Percentiles rank a stretch among this genome's conserved stretches.
Evolutionary conservation across 2,113 vertebrate genomes (phyloP).

Genomic region (Microtus oregoni): DNA sequence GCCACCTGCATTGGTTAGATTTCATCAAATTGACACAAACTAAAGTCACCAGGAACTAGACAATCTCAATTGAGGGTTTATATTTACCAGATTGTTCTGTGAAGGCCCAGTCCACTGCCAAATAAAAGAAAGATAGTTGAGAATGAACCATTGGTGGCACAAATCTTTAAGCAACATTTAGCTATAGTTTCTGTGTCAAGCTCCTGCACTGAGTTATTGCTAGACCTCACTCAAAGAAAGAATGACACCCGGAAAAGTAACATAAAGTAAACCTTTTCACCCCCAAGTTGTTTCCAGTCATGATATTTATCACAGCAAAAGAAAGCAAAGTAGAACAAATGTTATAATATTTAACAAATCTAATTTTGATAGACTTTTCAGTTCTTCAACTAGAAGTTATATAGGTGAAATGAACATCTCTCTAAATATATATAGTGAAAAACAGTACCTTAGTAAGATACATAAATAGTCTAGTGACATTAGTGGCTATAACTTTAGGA

Average conservation of each 20-base stretch:
- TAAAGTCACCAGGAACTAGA: not conserved
- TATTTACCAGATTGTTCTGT: not conserved
- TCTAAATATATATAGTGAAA: not conserved
- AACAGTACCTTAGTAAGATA: not conserved
- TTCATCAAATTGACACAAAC: not conserved
- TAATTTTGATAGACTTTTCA: constrained; percentile 7
- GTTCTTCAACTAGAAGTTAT: not conserved
- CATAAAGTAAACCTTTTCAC: not conserved
- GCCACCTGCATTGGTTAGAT: not conserved
- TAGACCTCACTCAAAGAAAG: not conserved
- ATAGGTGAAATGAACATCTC: not conserved
- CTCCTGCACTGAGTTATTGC: too few species aligned
- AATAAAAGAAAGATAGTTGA: not conserved
- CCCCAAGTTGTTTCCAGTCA: too few species aligned
- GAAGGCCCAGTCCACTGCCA: not conserved
- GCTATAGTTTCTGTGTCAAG: not conserved
- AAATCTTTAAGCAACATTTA: not conserved
- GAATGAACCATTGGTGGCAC: not conserved
- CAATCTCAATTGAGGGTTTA: not conserved
- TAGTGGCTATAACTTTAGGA: not conserved
- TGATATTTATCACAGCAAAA: not conserved
- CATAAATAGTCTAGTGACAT: not conserved
- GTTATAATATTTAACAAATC: not conserved
- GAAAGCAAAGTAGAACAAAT: not conserved
- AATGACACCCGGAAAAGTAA: not conserved